Percentiles rank a stretch among this genome's conserved stretches.
Evolutionary conservation across 2,113 vertebrate species (phyloP).

Genomic region (Neogobius melanostomus): DNA sequence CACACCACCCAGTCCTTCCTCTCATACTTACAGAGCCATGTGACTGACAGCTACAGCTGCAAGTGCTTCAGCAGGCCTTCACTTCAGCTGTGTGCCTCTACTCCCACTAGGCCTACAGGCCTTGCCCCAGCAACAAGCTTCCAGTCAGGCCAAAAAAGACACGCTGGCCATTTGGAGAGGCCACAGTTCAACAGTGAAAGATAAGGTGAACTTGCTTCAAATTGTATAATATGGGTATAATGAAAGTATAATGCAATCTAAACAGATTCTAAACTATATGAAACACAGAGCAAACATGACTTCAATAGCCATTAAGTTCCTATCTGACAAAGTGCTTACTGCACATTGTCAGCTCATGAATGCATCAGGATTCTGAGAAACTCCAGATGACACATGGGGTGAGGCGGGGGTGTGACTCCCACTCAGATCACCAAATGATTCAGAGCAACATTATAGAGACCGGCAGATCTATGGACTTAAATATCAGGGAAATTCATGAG

Average conservation of each 20-base stretch:
- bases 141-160: slow-evolving; percentile 79
- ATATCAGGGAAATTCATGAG: slow-evolving; percentile 11
- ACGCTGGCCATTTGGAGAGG: slow-evolving; percentile 48
- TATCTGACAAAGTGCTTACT: not conserved
- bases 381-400: slow-evolving; percentile 65
- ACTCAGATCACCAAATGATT: slow-evolving; percentile 48
- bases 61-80: slow-evolving; percentile 62
- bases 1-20: slow-evolving; percentile 41
- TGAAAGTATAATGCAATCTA: too few species aligned
- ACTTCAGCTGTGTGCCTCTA: slow-evolving; percentile 73
- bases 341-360: slow-evolving; percentile 29
- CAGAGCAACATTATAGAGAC: slow-evolving; percentile 37
- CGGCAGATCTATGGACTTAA: slow-evolving; percentile 44
- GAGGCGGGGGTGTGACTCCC: slow-evolving; percentile 47
- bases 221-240: slow-evolving; percentile 7
- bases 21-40: slow-evolving; percentile 48
- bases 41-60: slow-evolving; percentile 80
- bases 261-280: too few species aligned
- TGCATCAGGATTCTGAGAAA: slow-evolving; percentile 58
- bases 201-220: slow-evolving; percentile 54
- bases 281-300: slow-evolving; percentile 2
- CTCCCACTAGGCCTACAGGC: slow-evolving; percentile 56
- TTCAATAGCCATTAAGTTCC: not conserved
- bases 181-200: slow-evolving; percentile 38
- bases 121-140: slow-evolving; percentile 78